Conservation (phyloP, 2,113 vertebrate genomes). For the Rhea americana region DNA sequence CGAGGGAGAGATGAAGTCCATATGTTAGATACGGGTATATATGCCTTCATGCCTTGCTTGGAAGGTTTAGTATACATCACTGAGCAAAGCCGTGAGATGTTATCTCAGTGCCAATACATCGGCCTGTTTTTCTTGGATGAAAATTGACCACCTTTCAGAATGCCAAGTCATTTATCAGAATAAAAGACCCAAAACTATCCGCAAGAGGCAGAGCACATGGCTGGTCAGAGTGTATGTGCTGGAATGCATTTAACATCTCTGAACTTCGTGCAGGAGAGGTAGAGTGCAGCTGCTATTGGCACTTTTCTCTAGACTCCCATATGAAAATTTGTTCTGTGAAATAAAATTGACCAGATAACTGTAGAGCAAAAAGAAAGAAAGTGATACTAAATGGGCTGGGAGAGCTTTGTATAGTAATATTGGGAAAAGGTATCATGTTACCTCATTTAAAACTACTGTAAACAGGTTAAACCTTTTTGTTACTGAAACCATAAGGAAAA, state of each 20-base stretch:
- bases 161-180: slow-evolving; percentile 21
- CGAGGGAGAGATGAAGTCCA: slow-evolving; percentile 27
- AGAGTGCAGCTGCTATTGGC: neutral
- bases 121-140: slow-evolving; percentile 24
- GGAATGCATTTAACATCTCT: neutral
- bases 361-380: neutral
- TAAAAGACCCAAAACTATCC: neutral
- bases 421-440: neutral
- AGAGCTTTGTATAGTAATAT: slow-evolving; percentile 6
- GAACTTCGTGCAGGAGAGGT: neutral
- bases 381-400: neutral
- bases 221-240: neutral
- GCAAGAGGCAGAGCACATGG: neutral
- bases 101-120: slow-evolving; percentile 38
- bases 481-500: slow-evolving; percentile 55
- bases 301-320: neutral
- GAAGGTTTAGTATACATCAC: slow-evolving; percentile 21
- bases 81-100: slow-evolving; percentile 38
- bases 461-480: slow-evolving; percentile 32
- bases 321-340: slow-evolving; percentile 10
- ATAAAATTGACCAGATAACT: slow-evolving; percentile 16
- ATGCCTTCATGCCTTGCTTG: slow-evolving; percentile 18
- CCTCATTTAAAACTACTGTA: slow-evolving; percentile 18
- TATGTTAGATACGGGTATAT: neutral
- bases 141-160: slow-evolving; percentile 22